These are phyloP conservation scores for Argynnis bischoffii DNA, from an alignment of 2,888 invertebrate species.

Conservation along the genomic window DNA sequence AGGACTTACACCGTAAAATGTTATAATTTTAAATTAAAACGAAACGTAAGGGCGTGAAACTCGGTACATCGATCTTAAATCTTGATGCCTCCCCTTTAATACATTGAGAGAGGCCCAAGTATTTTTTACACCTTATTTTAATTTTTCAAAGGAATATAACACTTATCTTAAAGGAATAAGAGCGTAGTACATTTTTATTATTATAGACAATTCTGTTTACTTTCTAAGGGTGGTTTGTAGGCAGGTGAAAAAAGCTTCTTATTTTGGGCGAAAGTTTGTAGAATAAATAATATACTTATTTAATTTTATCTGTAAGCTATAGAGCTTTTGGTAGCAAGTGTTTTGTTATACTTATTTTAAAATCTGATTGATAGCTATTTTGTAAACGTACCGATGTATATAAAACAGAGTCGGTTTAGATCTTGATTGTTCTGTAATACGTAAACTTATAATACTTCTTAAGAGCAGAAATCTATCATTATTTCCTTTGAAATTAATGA, in stretches of 20 bases:
- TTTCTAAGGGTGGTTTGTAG: slow-evolving; percentile 56
- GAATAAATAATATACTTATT: slow-evolving; percentile 44
- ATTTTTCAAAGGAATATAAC: slow-evolving; percentile 20
- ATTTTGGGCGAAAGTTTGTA: slow-evolving; percentile 10
- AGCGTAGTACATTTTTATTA: background rate
- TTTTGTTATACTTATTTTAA: too few species aligned
- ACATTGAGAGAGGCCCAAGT: slow-evolving; percentile 42
- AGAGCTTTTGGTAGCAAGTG: background rate
- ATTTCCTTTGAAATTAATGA: too few species aligned
- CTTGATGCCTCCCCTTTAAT: slow-evolving; percentile 50
- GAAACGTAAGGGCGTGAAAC: slow-evolving; percentile 29
- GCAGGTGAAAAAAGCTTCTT: slow-evolving; percentile 62
- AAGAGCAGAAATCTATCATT: too few species aligned
- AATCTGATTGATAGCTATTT: too few species aligned
- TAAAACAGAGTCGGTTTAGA: too few species aligned
- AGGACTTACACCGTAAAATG: slow-evolving; percentile 4
- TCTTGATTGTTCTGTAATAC: too few species aligned
- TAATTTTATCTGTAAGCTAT: background rate
- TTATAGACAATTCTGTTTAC: slow-evolving; percentile 35
- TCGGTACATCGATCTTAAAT: slow-evolving; percentile 49
- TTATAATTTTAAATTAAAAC: slow-evolving; percentile 17
- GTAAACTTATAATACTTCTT: too few species aligned
- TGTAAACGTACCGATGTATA: too few species aligned
- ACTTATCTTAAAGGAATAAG: slow-evolving; percentile 14
- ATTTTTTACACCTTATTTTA: slow-evolving; percentile 12